Percentiles rank a stretch among this genome's conserved stretches.
Conservation (phyloP, 2,113 vertebrate genomes). For the Arizona elegans region DNA sequence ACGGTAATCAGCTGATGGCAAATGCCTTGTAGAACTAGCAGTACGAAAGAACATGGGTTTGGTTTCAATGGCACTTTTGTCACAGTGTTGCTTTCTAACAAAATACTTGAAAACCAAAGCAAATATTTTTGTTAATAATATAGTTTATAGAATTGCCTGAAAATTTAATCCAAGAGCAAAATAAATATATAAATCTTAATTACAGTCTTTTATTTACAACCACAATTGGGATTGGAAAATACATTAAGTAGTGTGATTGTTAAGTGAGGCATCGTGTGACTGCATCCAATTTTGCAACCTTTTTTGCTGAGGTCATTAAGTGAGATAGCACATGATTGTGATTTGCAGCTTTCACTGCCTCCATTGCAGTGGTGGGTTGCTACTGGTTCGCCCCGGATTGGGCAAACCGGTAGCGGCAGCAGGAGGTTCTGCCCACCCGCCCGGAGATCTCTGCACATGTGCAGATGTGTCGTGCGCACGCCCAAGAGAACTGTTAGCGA, state of each 20-base stretch:
- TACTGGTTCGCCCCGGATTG: too few species aligned
- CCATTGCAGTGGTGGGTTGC: background rate
- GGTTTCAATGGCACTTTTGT: background rate
- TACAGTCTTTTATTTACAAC: background rate
- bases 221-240: background rate
- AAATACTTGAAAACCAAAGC: background rate
- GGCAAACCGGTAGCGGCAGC: too few species aligned
- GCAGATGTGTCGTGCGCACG: accelerated
- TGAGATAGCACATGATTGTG: background rate
- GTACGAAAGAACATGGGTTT: background rate
- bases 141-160: background rate
- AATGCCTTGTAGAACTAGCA: background rate
- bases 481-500: too few species aligned
- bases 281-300: background rate
- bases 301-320: background rate
- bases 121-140: background rate
- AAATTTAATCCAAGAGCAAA: background rate
- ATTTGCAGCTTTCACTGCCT: background rate
- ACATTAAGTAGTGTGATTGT: background rate
- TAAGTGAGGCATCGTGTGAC: background rate
- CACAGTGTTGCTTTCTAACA: background rate
- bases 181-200: background rate
- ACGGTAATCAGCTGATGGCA: background rate
- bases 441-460: too few species aligned
- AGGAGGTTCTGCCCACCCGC: too few species aligned